phyloP scores from a whole-genome alignment of 2,113 vertebrate species.

The Takifugu flavidus region DNA sequence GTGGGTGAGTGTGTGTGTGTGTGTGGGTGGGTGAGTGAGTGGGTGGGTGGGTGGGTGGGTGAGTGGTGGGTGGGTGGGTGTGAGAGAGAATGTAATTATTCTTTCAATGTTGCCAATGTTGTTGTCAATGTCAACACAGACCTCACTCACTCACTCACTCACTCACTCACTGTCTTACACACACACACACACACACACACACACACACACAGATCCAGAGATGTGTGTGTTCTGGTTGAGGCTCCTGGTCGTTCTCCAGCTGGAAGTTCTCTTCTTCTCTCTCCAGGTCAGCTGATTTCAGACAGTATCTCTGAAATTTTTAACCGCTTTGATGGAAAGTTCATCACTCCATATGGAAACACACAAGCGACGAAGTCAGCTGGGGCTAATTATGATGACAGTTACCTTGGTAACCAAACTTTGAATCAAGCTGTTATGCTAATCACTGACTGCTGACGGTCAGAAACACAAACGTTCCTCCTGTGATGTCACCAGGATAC shows the following conservation, averaged over 20 bases:
- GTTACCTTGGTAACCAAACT: slow-evolving; percentile 83
- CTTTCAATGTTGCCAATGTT: not conserved
- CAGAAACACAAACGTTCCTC: not conserved
- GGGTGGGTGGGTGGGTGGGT: no score
- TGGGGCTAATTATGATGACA: slow-evolving; percentile 88
- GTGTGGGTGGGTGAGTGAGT: not conserved
- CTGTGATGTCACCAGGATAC: slow-evolving; percentile 78
- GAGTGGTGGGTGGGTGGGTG: no score
- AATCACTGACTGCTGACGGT: no score
- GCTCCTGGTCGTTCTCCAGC: not conserved
- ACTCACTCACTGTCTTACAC: not conserved
- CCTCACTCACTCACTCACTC: not conserved
- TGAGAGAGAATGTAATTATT: not conserved
- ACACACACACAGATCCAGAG: not conserved
- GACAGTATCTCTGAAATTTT: slow-evolving; percentile 90
- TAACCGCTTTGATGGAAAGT: slow-evolving; percentile 62
- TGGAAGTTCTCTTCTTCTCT: not conserved
- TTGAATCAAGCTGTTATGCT: no score
- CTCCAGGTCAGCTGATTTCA: slow-evolving; percentile 89
- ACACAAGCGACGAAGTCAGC: slow-evolving; percentile 85
- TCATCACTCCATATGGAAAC: slow-evolving; percentile 75
- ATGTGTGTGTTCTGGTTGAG: not conserved
- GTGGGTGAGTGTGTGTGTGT: slow-evolving; percentile 6
- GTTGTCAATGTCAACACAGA: not conserved
- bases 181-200: slow-evolving; percentile 10